Base-by-base conservation (phyloP, 2,888 invertebrate species). In the Celastrina argiolus region DNA sequence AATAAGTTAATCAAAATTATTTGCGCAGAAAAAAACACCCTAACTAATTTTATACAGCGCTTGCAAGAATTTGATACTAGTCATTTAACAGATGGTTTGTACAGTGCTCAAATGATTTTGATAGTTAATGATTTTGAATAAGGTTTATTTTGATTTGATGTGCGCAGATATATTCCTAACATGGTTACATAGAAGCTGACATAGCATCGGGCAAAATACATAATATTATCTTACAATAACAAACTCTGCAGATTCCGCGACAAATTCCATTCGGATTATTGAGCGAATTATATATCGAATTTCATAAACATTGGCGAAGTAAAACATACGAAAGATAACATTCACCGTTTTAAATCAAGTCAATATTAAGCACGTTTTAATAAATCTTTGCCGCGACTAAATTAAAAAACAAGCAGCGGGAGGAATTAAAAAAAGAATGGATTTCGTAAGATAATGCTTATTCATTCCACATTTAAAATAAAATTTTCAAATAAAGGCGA, bases 391-490 rank as follows among this genome's bases (percentile, higher is more conserved):
- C 74, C 80, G 78, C 78, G 81, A 84, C 84, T 81, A 78, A 69
- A 76, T 80, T 82, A 82, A 81, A 81, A 88, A 88, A 85, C 84
- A 79, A 78, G 75, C 75, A 75, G 76, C 85, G 88, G 87, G 88
- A 86, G 82, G 85, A 88, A 88, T 88, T 87, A 87, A 91, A 86
- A 87, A 88, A 88, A 85, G 87, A 88, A 85, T 82, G 83, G 85
- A 88, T 88, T 88, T 86, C 87, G 78, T 87, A 86, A 88, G 87
- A 90, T 88, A 89, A 90, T 90, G 91, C 91, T 89, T 91, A 89
- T 88, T 91, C 91, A 91, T 91, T 88, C 90, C 88, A 90, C 84
- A 88, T 91, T 90, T 89, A 90, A 91, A 91, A 90, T 88, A 88
- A 88, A 90, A 88, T 89, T 91, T 90, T 88, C 85, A 87, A 88